Evolutionary conservation across 2,797 vertebrate species (phyloP), one percentile per base, ranked within the genome.

Genomic region (Cossypha caffra): DNA sequence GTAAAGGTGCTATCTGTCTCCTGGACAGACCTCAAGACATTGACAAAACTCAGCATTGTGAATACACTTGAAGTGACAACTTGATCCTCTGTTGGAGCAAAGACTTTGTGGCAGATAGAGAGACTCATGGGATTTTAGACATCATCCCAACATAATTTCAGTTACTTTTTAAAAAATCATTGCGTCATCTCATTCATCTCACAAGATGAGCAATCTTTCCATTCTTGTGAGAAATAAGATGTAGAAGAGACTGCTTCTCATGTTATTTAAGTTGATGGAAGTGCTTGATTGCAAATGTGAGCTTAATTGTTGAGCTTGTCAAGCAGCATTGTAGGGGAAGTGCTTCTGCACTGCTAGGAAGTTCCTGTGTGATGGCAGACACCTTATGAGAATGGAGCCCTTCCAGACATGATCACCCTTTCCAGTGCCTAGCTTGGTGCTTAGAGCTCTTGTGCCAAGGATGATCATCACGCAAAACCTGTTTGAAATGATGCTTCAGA

Each of bases 101-200:
- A 47, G 52, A 29, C n/a, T 25, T 74, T 37, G 38, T 16, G 48
- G 35, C 37, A 25, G 5, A 15, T 42, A 50, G 47, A 61, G 16
- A 75, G 2, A 5, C 63, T 55, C 14, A 75, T 0, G 1, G n/a
- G 8, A 38, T 69, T 87, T 78, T 69, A 79, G 25, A 55, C 11
- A 75, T 4, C 2, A 1, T 21, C 42, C 26, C 40, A 71, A 21
- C 0, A 0, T 14, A 47, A 66, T 63, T 86, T 82, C 3, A 21
- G 9, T 7, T 69, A 28, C 5, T 37, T 14, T 29, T 20, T 6
- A 6, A 8, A 13, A 50, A 33, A 73, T 28, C 13, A 23, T 43
- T 66, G 19, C 18, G 79, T 23, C 1, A 1, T 75, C 59, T 93
- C 20, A 26, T 69, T 82, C 37, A 48, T 71, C 7, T 25, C 26